These are phyloP conservation scores for Trichonephila clavata DNA, from an alignment of 1,140 invertebrate genomes.

Conservation along the genomic window DNA sequence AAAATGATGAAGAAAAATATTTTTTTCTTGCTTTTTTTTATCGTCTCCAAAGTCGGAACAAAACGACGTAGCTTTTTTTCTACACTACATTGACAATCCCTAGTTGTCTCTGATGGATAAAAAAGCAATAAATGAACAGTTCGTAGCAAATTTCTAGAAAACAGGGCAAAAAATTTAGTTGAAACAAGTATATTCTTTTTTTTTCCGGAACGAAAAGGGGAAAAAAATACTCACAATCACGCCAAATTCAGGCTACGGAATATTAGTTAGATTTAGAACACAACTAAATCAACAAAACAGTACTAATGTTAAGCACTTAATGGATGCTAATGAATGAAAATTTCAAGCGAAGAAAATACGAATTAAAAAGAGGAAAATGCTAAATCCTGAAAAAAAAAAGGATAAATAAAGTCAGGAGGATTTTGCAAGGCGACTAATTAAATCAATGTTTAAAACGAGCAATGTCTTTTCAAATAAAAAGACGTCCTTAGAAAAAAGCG, in stretches of 20 bases:
- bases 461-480: conserved; percentile 35
- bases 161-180: background rate
- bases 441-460: conserved; percentile 19
- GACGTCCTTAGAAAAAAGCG: background rate
- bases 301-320: conserved; percentile 35
- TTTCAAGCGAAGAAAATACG: conserved; percentile 1
- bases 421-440: conserved; percentile 23
- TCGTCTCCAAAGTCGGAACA: background rate
- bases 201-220: background rate
- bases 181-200: conserved; percentile 15
- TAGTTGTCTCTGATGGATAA: background rate
- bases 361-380: background rate
- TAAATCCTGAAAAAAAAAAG: background rate
- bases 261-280: conserved; percentile 21
- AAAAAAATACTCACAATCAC: conserved; percentile 19
- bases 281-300: background rate
- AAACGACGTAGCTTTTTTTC: background rate
- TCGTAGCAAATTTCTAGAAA: conserved; percentile 16
- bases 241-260: background rate
- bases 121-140: conserved; percentile 11
- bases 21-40: background rate
- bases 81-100: background rate
- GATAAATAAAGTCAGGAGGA: conserved; percentile 32
- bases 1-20: conserved; percentile 4
- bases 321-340: conserved; percentile 40